Percentiles rank a stretch among this genome's conserved stretches.
phyloP scores from a whole-genome alignment of 37 sponge, comb jelly and placozoan species.

The Diacarnus erythraeanus region DNA sequence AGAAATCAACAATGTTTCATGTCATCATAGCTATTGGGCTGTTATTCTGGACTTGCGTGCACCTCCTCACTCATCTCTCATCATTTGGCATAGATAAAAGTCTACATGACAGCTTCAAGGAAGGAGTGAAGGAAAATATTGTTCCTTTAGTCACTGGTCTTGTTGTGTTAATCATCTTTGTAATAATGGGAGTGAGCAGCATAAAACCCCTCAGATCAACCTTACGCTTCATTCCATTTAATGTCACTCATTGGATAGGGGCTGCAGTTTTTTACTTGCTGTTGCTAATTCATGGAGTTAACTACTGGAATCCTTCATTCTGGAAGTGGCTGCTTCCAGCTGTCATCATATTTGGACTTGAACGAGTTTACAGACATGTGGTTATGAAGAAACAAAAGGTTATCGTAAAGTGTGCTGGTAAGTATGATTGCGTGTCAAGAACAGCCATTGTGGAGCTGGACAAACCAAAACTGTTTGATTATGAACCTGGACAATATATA shows the following conservation, averaged over 20 bases:
- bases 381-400: constrained; percentile 8
- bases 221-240: constrained; percentile 49
- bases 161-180: constrained; percentile 17
- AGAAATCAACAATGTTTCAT: constrained; percentile 18
- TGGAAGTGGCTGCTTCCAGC: constrained; percentile 68
- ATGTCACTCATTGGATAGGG: constrained; percentile 46
- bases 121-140: constrained; percentile 16
- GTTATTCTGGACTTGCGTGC: constrained; percentile 34
- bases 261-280: constrained; percentile 26
- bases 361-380: constrained; percentile 31
- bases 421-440: constrained; percentile 42
- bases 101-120: not conserved
- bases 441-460: constrained; percentile 40
- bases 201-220: constrained; percentile 16
- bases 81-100: constrained; percentile 41
- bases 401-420: constrained; percentile 19
- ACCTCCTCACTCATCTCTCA: constrained; percentile 29
- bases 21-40: constrained; percentile 19
- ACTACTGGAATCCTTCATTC: constrained; percentile 49
- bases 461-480: constrained; percentile 38
- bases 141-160: constrained; percentile 41
- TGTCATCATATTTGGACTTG: constrained; percentile 25
- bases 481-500: constrained; percentile 50
- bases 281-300: constrained; percentile 47
- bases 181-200: constrained; percentile 21